These are phyloP conservation scores for Lordiphosa clarofinis DNA, from an alignment of 1,140 invertebrate genomes.

Conservation along the genomic window DNA sequence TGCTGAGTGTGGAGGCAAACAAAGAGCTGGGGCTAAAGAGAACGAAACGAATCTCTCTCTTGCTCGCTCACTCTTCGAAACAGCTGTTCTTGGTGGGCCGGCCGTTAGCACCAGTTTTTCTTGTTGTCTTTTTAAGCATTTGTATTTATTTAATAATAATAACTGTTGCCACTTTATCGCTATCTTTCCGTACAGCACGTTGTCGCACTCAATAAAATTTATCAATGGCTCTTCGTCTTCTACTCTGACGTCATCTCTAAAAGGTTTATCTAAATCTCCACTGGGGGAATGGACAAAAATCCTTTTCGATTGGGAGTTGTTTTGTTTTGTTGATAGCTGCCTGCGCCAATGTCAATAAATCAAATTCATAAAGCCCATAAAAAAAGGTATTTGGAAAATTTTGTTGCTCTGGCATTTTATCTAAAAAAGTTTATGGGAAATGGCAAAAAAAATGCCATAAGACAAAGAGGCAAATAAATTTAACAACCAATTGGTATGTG, in stretches of 20 bases:
- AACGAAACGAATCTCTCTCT: conserved; percentile 9
- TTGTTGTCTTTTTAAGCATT: conserved; percentile 13
- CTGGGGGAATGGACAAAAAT: background rate
- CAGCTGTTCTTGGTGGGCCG: conserved; percentile 67
- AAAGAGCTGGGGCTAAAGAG: conserved; percentile 38
- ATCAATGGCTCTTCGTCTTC: conserved; percentile 31
- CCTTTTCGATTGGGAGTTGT: background rate
- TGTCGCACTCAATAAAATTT: conserved; percentile 33
- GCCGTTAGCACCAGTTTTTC: conserved; percentile 27
- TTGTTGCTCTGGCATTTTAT: conserved; percentile 34
- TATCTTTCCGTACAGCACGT: conserved; percentile 32
- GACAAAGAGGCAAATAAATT: no score
- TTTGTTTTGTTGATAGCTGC: conserved; percentile 1
- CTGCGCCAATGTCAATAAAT: conserved; percentile 27
- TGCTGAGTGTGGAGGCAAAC: conserved; percentile 24
- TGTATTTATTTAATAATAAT: conserved; percentile 46
- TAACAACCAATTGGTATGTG: no score
- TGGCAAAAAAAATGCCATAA: no score
- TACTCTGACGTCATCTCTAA: conserved; percentile 37
- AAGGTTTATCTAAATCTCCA: conserved; percentile 16
- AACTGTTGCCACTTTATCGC: conserved; percentile 36
- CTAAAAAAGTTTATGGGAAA: background rate
- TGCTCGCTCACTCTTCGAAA: conserved; percentile 16
- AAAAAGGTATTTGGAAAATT: conserved; percentile 21
- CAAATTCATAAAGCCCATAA: conserved; percentile 26